These are phyloP conservation scores for Papilio xuthus DNA, from an alignment of 1,140 invertebrate genomes.

Conservation along the genomic window DNA sequence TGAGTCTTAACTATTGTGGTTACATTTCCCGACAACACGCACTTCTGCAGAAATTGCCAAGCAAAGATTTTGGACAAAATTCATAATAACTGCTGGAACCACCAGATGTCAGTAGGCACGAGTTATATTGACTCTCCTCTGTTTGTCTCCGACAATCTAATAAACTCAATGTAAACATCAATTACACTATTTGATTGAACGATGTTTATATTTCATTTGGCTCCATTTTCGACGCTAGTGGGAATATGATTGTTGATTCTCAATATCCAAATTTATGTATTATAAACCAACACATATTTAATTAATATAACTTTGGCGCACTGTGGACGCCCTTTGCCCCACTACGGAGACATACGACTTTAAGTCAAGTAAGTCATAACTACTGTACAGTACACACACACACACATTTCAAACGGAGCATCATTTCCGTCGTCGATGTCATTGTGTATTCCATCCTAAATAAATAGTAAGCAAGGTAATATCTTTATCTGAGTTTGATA, in stretches of 20 bases:
- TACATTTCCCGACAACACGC: background rate
- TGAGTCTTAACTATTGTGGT: background rate
- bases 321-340: no score
- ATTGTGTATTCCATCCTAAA: no score
- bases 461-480: no score
- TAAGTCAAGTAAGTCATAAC: no score
- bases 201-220: slow-evolving; percentile 33
- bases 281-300: background rate
- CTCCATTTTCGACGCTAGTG: slow-evolving; percentile 6
- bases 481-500: no score
- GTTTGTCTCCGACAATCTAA: slow-evolving; percentile 19
- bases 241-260: slow-evolving; percentile 6
- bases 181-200: slow-evolving; percentile 25
- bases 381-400: background rate
- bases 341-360: no score
- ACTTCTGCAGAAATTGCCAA: background rate
- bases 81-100: background rate
- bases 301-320: background rate
- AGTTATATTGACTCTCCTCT: no score
- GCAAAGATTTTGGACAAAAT: background rate
- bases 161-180: slow-evolving; percentile 17
- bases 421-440: no score
- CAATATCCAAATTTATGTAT: background rate
- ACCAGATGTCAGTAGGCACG: background rate
- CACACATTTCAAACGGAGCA: no score